A percentile compares a stretch with the other conserved stretches of the same genome.
These are phyloP conservation scores for Spea bombifrons DNA, from an alignment of 2,113 vertebrate genomes.

Conservation along the genomic window DNA sequence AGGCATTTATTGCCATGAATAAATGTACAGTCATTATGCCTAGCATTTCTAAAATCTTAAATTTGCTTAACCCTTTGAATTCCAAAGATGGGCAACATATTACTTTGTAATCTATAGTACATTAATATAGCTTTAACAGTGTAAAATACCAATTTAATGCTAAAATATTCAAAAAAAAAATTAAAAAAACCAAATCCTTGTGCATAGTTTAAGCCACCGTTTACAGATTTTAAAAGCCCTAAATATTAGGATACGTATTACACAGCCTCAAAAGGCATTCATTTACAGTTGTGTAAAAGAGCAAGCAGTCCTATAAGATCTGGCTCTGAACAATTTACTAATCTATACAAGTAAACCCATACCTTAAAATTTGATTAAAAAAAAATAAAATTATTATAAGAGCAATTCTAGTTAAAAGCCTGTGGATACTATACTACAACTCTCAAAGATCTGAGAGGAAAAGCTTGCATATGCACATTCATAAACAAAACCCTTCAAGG, in stretches of 20 bases:
- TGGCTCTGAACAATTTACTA: background rate
- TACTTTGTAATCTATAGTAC: background rate
- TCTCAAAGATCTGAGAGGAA: slow-evolving; percentile 17
- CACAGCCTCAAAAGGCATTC: background rate
- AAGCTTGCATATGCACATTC: slow-evolving; percentile 52
- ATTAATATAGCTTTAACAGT: background rate
- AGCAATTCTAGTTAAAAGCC: background rate
- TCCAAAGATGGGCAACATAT: background rate
- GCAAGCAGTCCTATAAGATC: background rate
- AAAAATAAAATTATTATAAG: background rate
- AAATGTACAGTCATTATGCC: background rate
- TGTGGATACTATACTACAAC: background rate
- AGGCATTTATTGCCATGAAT: slow-evolving; percentile 36
- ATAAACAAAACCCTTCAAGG: slow-evolving; percentile 56
- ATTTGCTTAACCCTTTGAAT: background rate
- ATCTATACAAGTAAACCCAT: background rate
- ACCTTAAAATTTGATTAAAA: background rate
- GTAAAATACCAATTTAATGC: background rate
- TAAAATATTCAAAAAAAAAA: background rate
- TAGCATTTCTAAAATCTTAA: background rate
- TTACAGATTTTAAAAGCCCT: background rate
- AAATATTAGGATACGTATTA: background rate
- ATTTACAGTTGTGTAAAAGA: background rate
- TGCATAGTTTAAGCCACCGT: background rate
- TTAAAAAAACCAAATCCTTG: background rate